Evolutionary conservation across 2,113 vertebrate species (phyloP).

Genomic region (Psephotus haematonotus): DNA sequence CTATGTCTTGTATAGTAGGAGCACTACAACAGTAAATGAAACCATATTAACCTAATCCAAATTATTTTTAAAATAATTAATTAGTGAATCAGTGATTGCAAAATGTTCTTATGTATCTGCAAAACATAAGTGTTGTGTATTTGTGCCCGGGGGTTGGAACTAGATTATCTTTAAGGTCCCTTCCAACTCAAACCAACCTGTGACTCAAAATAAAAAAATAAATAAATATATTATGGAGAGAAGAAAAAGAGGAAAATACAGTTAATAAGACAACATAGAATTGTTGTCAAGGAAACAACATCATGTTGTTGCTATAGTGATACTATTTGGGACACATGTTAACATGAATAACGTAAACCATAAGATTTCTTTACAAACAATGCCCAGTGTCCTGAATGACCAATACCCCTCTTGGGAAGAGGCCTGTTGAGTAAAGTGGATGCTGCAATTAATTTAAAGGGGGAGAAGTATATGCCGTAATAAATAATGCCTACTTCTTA

Average conservation of each 20-base stretch:
- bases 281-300: conserved; percentile 30
- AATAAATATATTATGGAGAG: background rate
- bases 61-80: background rate
- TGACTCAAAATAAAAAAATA: background rate
- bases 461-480: background rate
- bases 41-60: background rate
- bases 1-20: background rate
- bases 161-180: background rate
- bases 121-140: background rate
- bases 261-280: background rate
- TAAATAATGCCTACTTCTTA: background rate
- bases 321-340: background rate
- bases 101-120: background rate
- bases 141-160: background rate
- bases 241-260: background rate
- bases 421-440: background rate
- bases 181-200: background rate
- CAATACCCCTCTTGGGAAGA: background rate
- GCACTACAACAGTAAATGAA: background rate
- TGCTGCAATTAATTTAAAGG: background rate
- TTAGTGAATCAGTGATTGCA: background rate
- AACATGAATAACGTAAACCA: background rate
- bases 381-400: background rate
- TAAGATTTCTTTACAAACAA: background rate
- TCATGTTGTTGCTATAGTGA: background rate